Evolutionary conservation across 2,113 vertebrate genomes (phyloP).

Genomic region (Ondatra zibethicus): DNA sequence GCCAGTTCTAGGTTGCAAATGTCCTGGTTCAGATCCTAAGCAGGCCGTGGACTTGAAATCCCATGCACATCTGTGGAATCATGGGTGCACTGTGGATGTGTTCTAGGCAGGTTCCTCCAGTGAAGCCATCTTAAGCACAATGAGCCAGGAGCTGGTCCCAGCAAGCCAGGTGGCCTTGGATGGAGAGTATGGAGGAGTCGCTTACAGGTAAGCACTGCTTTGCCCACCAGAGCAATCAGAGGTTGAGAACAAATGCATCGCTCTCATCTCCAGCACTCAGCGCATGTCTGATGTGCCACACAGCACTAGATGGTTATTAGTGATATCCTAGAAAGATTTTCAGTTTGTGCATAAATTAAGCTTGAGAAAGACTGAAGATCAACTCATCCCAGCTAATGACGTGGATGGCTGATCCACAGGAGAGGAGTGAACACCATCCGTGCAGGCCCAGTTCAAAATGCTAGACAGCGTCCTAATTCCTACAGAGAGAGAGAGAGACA

Average conservation of each 20-base stretch:
- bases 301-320: neutral
- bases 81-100: neutral
- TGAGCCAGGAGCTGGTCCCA: slow-evolving; percentile 94
- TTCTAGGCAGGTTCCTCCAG: slow-evolving; percentile 94
- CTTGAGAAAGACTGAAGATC: neutral
- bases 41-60: neutral
- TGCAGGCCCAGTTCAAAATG: neutral
- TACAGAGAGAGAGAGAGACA: neutral
- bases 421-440: neutral
- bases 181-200: slow-evolving; percentile 84
- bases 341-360: neutral
- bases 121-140: slow-evolving; percentile 91
- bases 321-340: neutral
- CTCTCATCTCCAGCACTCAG: neutral
- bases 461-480: neutral
- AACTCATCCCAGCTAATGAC: neutral
- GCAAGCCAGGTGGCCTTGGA: slow-evolving; percentile 87
- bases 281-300: accelerated
- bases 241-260: neutral
- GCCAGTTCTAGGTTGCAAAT: neutral
- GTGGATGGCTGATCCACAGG: neutral
- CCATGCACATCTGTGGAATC: neutral
- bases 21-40: neutral
- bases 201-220: slow-evolving; percentile 65
- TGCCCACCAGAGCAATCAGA: neutral